Evolutionary conservation across 1,140 invertebrate genomes (phyloP).

Genomic region (Apocrypta bakeri): DNA sequence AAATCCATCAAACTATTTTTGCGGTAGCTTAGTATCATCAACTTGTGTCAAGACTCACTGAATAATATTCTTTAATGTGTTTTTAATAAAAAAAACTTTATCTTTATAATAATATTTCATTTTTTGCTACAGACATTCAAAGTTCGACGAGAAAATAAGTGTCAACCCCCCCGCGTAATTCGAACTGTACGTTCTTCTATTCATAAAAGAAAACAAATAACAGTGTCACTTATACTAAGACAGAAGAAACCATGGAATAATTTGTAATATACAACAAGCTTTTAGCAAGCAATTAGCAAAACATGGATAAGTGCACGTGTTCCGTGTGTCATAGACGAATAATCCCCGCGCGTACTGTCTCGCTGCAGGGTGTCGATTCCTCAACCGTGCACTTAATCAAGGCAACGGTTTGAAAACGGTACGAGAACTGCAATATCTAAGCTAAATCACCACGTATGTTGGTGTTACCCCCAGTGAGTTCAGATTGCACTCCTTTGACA

Average conservation of each 20-base stretch:
- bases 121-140: no score
- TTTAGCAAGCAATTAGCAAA: slow-evolving; percentile 66
- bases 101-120: no score
- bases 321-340: slow-evolving; percentile 59
- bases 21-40: no score
- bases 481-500: neutral
- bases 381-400: slow-evolving; percentile 63
- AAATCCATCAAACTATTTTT: no score
- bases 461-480: neutral
- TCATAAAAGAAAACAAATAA: no score
- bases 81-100: no score
- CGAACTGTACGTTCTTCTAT: no score
- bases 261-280: neutral
- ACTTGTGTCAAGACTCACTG: no score
- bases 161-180: no score
- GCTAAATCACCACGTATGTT: neutral
- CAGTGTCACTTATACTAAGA: no score
- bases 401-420: slow-evolving; percentile 55
- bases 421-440: neutral
- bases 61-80: no score
- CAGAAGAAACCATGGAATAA: neutral
- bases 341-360: slow-evolving; percentile 63
- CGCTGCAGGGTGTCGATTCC: slow-evolving; percentile 55
- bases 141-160: no score
- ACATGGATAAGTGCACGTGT: slow-evolving; percentile 71